Evolutionary conservation across 2,888 invertebrate species (phyloP).

Genomic region (Acleris laterana): DNA sequence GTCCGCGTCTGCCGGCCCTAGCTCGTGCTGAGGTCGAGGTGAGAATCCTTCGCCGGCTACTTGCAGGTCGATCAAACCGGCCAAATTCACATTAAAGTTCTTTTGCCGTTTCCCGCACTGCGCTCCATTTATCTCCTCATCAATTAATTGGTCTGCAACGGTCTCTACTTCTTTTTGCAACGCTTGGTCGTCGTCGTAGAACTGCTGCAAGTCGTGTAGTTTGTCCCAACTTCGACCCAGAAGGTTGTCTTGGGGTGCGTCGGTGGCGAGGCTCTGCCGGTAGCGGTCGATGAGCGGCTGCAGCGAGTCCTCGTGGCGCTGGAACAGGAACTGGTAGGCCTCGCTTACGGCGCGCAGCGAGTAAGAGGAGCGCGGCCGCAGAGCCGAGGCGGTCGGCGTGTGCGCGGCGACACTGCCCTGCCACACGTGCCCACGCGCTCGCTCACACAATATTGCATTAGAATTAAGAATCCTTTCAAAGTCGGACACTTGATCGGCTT

Average conservation of each 20-base stretch:
- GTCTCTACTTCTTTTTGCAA: constrained; percentile 67
- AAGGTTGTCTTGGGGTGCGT: constrained; percentile 60
- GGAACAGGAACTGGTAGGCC: constrained; percentile 74
- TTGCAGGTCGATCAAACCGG: constrained; percentile 69
- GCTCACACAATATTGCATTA: constrained; percentile 81
- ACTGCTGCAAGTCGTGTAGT: constrained; percentile 75
- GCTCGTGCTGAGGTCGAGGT: constrained; percentile 56
- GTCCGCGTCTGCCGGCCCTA: constrained; percentile 62
- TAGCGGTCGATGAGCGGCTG: constrained; percentile 72
- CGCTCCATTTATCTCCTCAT: constrained; percentile 57
- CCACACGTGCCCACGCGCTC: constrained; percentile 73
- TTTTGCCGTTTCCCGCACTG: constrained; percentile 48
- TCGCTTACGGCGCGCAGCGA: constrained; percentile 74
- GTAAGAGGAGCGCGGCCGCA: constrained; percentile 73
- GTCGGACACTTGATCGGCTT: constrained; percentile 85
- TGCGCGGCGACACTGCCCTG: constrained; percentile 59
- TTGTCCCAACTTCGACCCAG: constrained; percentile 51
- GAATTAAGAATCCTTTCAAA: constrained; percentile 86
- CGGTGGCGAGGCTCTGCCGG: constrained; percentile 56
- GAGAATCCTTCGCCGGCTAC: constrained; percentile 70
- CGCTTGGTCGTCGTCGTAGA: constrained; percentile 77
- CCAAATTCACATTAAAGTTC: constrained; percentile 77
- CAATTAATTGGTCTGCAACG: constrained; percentile 66
- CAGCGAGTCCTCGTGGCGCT: constrained; percentile 77
- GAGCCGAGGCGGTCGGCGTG: constrained; percentile 61